Evolutionary conservation across 2,888 invertebrate genomes (phyloP), one percentile per base, ranked within the genome.

Genomic region (Atherix ibis): DNA sequence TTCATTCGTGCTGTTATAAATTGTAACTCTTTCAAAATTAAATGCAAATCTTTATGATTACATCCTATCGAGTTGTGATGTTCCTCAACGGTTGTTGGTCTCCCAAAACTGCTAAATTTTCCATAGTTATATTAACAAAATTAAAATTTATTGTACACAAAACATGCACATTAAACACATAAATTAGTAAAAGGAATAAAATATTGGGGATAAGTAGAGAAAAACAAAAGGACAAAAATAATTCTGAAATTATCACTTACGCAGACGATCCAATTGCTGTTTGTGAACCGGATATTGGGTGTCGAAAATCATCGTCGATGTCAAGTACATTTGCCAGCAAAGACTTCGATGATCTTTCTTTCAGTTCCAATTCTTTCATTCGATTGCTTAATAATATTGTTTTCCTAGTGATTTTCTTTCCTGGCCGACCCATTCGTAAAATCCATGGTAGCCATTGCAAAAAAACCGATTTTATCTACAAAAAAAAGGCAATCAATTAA

Each of bases 401-500:
- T 65, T 89, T 88, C 48, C 87, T 70, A 38, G 88, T 84, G 52
- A 89, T 85, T 63, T 89, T 88, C 67, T 87, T 88, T 34, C 91
- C 92, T 27, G 95, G 97, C 53, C 95, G 76, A 53, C 80, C 78
- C 94, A 98, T 95, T 40, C 94, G 73, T 53, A 97, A 67, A 44
- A 92, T 73, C 87, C 91, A 92, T 40, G 97, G 97, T 56, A 97
- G 70, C 92, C 95, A 95, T 70, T 91, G 88, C 47, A 97, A 77
- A 64, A 98, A 87, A 52, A 94, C 76, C 49, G 81, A 78, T 65
- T 88, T 87, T 54, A 94, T 84, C 97, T 97, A 64, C 24, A 45
- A 43, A 36, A 35, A 35, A 16, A 24, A 12, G 10, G 3, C 22
- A 22, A 22, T n/a, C n/a, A n/a, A n/a, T n/a, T n/a, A n/a, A n/a